These are phyloP conservation scores for Rotaria sp. DNA, from an alignment of 2,888 invertebrate genomes.

Conservation along the genomic window DNA sequence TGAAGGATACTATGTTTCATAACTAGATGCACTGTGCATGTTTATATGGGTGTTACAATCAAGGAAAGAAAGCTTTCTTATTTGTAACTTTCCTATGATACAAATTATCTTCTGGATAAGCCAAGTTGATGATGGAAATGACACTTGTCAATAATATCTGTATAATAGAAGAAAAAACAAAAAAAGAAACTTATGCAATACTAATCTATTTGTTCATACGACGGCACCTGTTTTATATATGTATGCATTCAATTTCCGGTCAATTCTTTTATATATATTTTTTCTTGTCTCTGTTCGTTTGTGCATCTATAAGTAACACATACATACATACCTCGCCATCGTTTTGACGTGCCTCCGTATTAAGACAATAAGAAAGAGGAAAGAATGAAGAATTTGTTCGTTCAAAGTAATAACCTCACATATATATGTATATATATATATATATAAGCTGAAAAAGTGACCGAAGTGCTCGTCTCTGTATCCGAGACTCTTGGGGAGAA, in stretches of 20 bases:
- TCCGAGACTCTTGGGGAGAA: neutral
- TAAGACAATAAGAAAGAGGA: neutral
- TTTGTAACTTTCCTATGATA: neutral
- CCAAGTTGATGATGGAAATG: neutral
- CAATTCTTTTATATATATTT: neutral
- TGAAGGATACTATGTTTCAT: neutral
- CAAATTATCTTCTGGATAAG: neutral
- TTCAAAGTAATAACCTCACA: neutral
- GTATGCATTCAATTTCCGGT: neutral
- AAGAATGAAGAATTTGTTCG: neutral
- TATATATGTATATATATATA: neutral
- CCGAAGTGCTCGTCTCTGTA: slow-evolving; percentile 1
- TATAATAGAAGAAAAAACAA: neutral
- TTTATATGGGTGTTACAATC: neutral
- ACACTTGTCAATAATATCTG: neutral
- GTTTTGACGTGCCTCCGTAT: neutral
- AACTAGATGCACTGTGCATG: neutral
- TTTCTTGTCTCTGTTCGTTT: neutral
- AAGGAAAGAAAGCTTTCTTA: neutral
- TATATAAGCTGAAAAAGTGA: slow-evolving; percentile 19
- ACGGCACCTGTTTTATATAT: neutral
- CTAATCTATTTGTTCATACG: neutral
- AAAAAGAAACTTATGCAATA: neutral
- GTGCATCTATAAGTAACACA: neutral
- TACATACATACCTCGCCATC: neutral